Conservation (phyloP, 64 coral and sea anemone genomes). For the Pocillopora verrucosa region DNA sequence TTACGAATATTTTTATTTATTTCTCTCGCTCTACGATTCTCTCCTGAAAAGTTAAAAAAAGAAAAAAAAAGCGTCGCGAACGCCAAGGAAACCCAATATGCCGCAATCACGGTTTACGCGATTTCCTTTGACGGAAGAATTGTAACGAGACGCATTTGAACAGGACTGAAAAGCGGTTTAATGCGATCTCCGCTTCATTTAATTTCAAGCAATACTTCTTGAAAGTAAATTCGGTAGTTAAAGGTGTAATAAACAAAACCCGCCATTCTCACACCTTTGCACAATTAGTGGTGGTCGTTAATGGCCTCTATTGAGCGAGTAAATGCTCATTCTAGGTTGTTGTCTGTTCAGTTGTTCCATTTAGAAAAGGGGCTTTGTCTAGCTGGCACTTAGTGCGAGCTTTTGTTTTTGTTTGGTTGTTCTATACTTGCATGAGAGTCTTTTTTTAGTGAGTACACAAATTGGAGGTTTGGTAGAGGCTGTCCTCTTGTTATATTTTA, state of each 20-base stretch:
- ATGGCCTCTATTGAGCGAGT: constrained; percentile 64
- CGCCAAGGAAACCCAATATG: background rate
- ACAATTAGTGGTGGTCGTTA: constrained; percentile 64
- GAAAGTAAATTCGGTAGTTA: background rate
- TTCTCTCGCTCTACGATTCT: background rate
- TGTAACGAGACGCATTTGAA: background rate
- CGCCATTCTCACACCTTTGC: constrained; percentile 51
- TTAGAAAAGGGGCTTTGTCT: constrained; percentile 70
- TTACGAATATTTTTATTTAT: constrained; percentile 3
- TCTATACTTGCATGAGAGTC: constrained; percentile 22
- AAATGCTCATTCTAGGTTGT: constrained; percentile 70
- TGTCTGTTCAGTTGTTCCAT: constrained; percentile 76
- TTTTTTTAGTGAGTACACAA: constrained; percentile 55
- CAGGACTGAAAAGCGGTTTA: background rate
- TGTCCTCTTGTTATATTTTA: constrained; percentile 55
- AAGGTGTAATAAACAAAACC: constrained; percentile 52
- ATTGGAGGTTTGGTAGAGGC: constrained; percentile 47
- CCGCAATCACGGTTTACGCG: background rate
- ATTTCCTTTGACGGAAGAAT: background rate
- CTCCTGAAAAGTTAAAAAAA: background rate
- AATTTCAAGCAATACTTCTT: constrained; percentile 1
- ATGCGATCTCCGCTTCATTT: background rate
- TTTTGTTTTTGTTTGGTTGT: constrained; percentile 57
- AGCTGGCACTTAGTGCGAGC: constrained; percentile 51
- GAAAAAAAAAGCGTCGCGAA: background rate